Evolutionary conservation across 2,797 vertebrate species (phyloP).

Genomic region (Erethizon dorsatum): DNA sequence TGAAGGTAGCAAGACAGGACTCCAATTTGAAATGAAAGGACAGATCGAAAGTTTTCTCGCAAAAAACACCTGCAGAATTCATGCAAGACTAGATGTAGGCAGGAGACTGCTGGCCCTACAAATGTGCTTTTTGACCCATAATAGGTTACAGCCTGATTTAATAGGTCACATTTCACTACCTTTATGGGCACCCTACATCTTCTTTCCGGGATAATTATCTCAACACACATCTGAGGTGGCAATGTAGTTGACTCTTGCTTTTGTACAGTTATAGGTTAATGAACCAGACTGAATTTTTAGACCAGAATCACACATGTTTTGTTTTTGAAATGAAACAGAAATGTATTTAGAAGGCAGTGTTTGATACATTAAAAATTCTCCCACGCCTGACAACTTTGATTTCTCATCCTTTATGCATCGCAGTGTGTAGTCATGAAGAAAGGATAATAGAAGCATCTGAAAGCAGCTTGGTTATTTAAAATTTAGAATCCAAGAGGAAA

Average conservation of each 20-base stretch:
- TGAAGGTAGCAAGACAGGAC: constrained; percentile 56
- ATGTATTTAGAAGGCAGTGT: constrained; percentile 79
- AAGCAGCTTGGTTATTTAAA: constrained; percentile 63
- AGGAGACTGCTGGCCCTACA: constrained; percentile 87
- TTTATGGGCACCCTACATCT: constrained; percentile 90
- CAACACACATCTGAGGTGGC: constrained; percentile 89
- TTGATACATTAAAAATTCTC: constrained; percentile 83
- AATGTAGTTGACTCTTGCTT: constrained; percentile 90
- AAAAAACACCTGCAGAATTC: constrained; percentile 89
- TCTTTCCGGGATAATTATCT: constrained; percentile 91
- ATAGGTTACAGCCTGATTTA: constrained; percentile 90
- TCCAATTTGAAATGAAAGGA: constrained; percentile 73
- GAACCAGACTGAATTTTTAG: constrained; percentile 88
- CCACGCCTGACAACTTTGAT: constrained; percentile 82
- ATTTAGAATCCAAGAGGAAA: constrained; percentile 74
- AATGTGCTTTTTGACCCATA: constrained; percentile 91
- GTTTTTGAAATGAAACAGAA: constrained; percentile 86
- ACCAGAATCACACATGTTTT: constrained; percentile 87
- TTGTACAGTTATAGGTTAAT: constrained; percentile 89
- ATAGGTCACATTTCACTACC: constrained; percentile 90
- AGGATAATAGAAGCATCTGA: constrained; percentile 44
- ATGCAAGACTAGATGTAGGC: constrained; percentile 88
- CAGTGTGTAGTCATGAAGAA: constrained; percentile 56
- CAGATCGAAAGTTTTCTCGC: constrained; percentile 84
- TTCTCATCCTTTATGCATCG: constrained; percentile 77